Evolutionary conservation across 53 echinoderm and acorn worm genomes (phyloP).

Genomic region (Henricia sp.): DNA sequence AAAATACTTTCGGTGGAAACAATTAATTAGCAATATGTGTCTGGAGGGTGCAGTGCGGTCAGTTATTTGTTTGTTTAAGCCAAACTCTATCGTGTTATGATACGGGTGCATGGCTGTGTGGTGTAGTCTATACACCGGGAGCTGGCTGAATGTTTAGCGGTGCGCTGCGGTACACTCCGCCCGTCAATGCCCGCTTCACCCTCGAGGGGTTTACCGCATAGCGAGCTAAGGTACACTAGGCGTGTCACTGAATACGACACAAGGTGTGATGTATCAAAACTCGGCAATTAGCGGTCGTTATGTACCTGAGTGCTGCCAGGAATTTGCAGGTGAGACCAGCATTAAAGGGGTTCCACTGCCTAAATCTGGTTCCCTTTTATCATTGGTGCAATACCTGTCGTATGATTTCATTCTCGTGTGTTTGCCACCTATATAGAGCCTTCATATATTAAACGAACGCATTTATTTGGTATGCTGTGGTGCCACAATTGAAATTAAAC

Average conservation of each 20-base stretch:
- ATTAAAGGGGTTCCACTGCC: conserved; percentile 17
- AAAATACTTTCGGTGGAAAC: conserved; percentile 57
- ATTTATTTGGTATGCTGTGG: too few relatives aligned
- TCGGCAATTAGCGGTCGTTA: conserved; percentile 22
- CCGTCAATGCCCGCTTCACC: not conserved
- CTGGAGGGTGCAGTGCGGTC: conserved; percentile 24
- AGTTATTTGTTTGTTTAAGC: conserved; percentile 61
- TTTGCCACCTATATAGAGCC: too few relatives aligned
- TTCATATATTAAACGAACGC: too few relatives aligned
- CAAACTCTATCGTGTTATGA: conserved; percentile 43
- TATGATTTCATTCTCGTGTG: too few relatives aligned
- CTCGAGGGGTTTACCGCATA: conserved; percentile 17
- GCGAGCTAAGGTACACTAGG: not conserved
- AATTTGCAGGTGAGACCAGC: conserved; percentile 11
- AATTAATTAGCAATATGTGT: conserved; percentile 52
- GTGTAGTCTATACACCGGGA: not conserved
- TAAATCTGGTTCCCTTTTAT: too few relatives aligned
- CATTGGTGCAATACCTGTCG: too few relatives aligned
- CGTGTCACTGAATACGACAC: not conserved
- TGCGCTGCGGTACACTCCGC: not conserved
- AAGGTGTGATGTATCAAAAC: not conserved
- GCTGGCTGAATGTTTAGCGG: conserved; percentile 6
- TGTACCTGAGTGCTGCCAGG: not conserved
- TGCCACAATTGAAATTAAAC: too few relatives aligned
- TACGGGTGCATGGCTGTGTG: conserved; percentile 15